phyloP scores from a whole-genome alignment of 2,113 vertebrate species.

The Sinosuthora webbiana region DNA sequence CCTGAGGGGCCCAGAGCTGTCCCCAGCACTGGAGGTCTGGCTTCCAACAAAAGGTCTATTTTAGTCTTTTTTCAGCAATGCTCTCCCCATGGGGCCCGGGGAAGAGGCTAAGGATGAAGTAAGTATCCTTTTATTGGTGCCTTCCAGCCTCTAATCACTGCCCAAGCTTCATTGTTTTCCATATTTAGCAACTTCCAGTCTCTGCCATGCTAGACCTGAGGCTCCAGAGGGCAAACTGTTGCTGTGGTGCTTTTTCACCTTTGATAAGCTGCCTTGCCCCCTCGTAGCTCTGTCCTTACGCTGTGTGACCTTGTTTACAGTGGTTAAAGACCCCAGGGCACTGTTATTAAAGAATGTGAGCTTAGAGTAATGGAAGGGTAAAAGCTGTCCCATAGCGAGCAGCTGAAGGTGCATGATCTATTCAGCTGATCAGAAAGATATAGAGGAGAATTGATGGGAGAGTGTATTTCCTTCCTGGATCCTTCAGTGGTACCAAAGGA shows the following conservation, averaged over 20 bases:
- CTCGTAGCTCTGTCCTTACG: not conserved
- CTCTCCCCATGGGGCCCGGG: fast-evolving
- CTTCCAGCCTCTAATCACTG: not conserved
- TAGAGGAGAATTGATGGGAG: not conserved
- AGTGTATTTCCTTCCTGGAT: not conserved
- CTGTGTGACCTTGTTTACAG: not conserved
- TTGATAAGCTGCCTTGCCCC: not conserved
- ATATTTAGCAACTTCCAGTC: not conserved
- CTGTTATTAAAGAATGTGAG: not conserved
- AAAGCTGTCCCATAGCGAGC: not conserved
- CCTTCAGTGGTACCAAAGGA: not conserved
- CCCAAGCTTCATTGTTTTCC: not conserved
- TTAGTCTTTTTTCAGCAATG: not conserved
- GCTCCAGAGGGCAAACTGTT: not conserved
- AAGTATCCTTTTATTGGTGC: not conserved
- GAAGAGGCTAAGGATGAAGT: not conserved
- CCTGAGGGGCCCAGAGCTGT: not conserved
- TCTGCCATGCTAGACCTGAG: not conserved
- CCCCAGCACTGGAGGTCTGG: not conserved
- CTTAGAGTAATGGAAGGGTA: not conserved
- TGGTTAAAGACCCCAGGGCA: not conserved
- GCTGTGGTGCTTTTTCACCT: not conserved
- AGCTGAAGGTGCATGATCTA: not conserved
- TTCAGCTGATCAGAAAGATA: not conserved
- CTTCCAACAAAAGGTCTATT: not conserved